These are phyloP conservation scores for Xanthia icteritia DNA, from an alignment of 2,888 invertebrate species.

Conservation along the genomic window DNA sequence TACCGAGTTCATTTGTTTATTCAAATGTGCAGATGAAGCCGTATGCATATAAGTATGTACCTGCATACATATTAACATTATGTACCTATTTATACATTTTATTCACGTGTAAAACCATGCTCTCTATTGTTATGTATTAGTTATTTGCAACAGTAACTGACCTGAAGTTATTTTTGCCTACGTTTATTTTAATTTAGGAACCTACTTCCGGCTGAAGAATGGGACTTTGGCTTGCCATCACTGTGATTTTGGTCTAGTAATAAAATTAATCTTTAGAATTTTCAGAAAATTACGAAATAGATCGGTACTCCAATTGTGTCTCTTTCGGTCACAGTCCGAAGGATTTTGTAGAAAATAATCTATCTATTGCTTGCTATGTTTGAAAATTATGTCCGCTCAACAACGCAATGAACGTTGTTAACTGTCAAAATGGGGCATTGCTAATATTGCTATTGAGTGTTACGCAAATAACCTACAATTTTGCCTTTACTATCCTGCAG, in stretches of 20 bases:
- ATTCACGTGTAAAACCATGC: constrained; percentile 24
- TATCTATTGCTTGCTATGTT: no score
- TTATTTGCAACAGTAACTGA: constrained; percentile 10
- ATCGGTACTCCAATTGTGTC: no score
- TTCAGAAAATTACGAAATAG: no score
- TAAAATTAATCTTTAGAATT: no score
- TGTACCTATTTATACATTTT: constrained; percentile 4
- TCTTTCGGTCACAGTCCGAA: no score
- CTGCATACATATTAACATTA: neutral
- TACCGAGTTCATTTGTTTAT: constrained; percentile 43
- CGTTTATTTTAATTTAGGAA: neutral
- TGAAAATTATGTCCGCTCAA: no score
- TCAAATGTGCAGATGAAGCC: constrained; percentile 46
- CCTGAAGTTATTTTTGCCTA: constrained; percentile 23
- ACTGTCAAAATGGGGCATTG: no score
- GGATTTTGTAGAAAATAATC: no score
- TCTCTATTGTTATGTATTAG: neutral
- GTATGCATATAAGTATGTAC: neutral
- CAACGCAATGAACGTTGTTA: no score
- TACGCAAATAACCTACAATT: neutral
- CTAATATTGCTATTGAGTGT: neutral
- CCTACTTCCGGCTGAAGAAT: neutral
- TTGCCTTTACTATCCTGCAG: no score
- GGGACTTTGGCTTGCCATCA: neutral
- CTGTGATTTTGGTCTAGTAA: neutral